A percentile compares a stretch with the other conserved stretches of the same genome.
Evolutionary conservation across 1,140 invertebrate species (phyloP).

Genomic region (Artemia franciscana): DNA sequence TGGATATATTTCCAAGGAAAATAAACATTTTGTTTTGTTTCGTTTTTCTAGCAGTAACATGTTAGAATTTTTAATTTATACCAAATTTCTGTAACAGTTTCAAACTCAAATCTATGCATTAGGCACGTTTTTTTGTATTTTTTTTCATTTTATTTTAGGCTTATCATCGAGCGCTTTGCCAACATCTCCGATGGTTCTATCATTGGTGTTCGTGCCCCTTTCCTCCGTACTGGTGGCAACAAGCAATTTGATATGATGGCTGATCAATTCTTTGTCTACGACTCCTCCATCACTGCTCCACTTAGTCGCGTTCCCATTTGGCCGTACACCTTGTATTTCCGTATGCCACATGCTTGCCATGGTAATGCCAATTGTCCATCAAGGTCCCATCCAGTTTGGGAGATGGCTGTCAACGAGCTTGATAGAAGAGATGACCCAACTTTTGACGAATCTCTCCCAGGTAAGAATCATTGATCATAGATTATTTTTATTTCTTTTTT

Average conservation of each 20-base stretch:
- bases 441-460: slow-evolving; percentile 67
- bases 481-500: too few relatives aligned
- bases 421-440: slow-evolving; percentile 72
- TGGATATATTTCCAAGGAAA: too few relatives aligned
- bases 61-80: too few relatives aligned
- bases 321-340: slow-evolving; percentile 85
- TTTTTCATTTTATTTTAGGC: too few relatives aligned
- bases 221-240: slow-evolving; percentile 71
- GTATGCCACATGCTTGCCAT: slow-evolving; percentile 75
- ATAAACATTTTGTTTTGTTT: too few relatives aligned
- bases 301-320: slow-evolving; percentile 68
- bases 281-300: slow-evolving; percentile 75
- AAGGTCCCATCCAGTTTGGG: slow-evolving; percentile 72
- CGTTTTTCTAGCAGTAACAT: too few relatives aligned
- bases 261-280: slow-evolving; percentile 80
- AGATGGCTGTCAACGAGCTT: slow-evolving; percentile 86
- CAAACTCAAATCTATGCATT: too few relatives aligned
- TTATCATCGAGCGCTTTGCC: slow-evolving; percentile 21
- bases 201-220: slow-evolving; percentile 66
- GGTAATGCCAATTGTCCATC: slow-evolving; percentile 78
- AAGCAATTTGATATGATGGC: slow-evolving; percentile 90
- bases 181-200: slow-evolving; percentile 70
- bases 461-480: too few relatives aligned
- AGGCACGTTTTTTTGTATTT: too few relatives aligned
- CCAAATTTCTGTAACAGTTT: too few relatives aligned